Percentiles rank a stretch among this genome's conserved stretches.
phyloP scores from a whole-genome alignment of 2,888 invertebrate genomes.

The Zonitis immaculata region DNA sequence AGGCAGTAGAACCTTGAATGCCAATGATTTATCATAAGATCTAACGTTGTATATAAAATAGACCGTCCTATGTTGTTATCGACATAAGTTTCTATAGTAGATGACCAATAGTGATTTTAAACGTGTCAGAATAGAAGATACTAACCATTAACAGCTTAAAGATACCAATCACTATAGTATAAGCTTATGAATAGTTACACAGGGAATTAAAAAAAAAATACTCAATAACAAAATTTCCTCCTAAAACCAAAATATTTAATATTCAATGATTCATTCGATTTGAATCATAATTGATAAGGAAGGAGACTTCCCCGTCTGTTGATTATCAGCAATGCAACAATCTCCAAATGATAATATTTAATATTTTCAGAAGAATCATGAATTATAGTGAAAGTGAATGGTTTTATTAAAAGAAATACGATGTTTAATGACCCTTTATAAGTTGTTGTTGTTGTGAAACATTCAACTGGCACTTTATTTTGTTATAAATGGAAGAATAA shows the following conservation, averaged over 20 bases:
- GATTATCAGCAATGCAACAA: no score
- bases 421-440: constrained; percentile 12
- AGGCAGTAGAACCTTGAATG: constrained; percentile 20
- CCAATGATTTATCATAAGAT: constrained; percentile 23
- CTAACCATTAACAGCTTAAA: constrained; percentile 19
- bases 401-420: constrained; percentile 7
- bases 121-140: constrained; percentile 21
- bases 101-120: constrained; percentile 22
- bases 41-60: constrained; percentile 20
- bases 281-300: no score
- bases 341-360: no score
- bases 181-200: not conserved
- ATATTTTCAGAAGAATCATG: constrained; percentile 1
- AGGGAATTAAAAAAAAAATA: not conserved
- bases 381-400: constrained; percentile 12
- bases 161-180: constrained; percentile 15
- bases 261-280: not conserved
- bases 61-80: constrained; percentile 9
- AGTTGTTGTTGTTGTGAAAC: constrained; percentile 5
- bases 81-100: constrained; percentile 8
- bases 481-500: constrained; percentile 14
- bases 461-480: constrained; percentile 6
- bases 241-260: no score
- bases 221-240: no score
- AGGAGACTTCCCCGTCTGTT: no score